These are phyloP conservation scores for Mastacembelus armatus DNA, from an alignment of 2,797 vertebrate genomes.

Conservation along the genomic window DNA sequence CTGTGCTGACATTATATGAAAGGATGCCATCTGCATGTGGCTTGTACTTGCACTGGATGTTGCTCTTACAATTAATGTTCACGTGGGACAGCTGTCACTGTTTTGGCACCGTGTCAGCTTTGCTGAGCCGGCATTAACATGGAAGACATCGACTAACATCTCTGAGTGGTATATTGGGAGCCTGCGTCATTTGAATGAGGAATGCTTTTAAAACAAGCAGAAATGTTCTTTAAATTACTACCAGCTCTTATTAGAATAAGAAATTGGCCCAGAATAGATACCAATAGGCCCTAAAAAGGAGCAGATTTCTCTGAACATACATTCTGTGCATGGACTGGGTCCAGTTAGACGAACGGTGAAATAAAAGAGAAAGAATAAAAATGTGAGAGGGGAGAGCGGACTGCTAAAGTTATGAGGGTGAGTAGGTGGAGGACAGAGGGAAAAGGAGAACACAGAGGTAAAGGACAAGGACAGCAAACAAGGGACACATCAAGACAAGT, in stretches of 20 bases:
- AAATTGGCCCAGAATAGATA: neutral
- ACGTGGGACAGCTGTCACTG: constrained; percentile 19
- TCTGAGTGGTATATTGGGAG: constrained; percentile 6
- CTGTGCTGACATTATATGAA: neutral
- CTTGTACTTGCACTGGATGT: constrained; percentile 8
- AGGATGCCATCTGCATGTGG: constrained; percentile 2
- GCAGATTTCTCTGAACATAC: neutral
- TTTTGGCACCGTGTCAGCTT: no score
- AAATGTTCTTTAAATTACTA: neutral
- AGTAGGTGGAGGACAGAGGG: constrained; percentile 30
- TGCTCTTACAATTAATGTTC: constrained; percentile 37
- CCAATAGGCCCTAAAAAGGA: neutral
- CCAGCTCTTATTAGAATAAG: neutral
- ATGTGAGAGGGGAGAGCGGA: neutral
- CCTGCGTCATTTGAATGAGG: constrained; percentile 9
- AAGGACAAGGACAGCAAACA: constrained; percentile 51
- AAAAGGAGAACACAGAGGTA: no score
- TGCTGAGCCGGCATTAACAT: no score
- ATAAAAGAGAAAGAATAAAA: neutral
- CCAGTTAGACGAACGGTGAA: no score
- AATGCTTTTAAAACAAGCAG: neutral
- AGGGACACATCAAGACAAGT: constrained; percentile 45
- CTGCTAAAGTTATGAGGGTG: constrained; percentile 7
- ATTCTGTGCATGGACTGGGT: neutral
- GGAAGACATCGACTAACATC: constrained; percentile 3